Evolutionary conservation across 2,113 vertebrate genomes (phyloP).

Genomic region (Eclectus roratus): DNA sequence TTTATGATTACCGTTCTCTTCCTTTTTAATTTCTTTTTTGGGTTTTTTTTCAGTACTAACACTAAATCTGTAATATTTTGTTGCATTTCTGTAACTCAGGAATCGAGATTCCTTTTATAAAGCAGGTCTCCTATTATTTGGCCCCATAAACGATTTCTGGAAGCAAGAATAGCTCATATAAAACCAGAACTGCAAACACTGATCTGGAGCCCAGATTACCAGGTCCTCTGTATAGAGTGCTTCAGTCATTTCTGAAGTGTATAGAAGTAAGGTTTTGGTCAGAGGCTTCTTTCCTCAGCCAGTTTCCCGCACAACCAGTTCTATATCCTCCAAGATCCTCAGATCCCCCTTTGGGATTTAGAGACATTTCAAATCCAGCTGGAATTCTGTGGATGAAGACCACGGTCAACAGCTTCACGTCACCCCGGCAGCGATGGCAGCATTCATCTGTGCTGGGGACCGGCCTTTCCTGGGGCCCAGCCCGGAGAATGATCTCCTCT

Average conservation of each 20-base stretch:
- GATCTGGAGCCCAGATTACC: neutral
- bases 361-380: neutral
- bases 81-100: neutral
- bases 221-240: neutral
- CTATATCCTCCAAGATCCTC: neutral
- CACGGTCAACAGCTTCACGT: slow-evolving; percentile 14
- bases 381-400: slow-evolving; percentile 37
- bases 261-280: neutral
- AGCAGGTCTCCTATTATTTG: neutral
- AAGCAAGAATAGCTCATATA: neutral
- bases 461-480: slow-evolving; percentile 41
- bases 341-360: neutral
- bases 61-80: neutral
- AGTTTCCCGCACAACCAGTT: neutral
- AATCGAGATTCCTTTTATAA: slow-evolving; percentile 6
- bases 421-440: neutral
- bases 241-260: neutral
- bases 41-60: neutral
- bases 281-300: neutral
- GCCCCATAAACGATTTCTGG: neutral
- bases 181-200: slow-evolving; percentile 7
- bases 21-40: neutral
- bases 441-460: neutral
- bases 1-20: neutral
- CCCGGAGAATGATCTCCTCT: neutral